Evolutionary conservation across 1,140 invertebrate species (phyloP), one percentile per base, ranked within the genome.

Genomic region (Dolichoris vasculosae): DNA sequence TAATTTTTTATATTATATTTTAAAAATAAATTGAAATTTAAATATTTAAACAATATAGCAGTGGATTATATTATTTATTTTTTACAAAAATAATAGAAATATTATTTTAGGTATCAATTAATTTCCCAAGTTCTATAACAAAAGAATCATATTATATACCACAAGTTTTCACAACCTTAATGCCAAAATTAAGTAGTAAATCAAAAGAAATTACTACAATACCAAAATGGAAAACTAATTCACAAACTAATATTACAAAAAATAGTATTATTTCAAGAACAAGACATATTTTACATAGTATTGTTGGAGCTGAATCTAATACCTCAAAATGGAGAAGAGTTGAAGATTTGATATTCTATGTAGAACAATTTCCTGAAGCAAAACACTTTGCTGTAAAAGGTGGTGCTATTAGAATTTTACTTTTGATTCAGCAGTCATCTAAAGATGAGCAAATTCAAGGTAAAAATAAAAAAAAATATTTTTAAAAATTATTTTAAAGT

Each of bases 341-440:
- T 3, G 95, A 96, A 88, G 95, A 96, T 90, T 93, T 97, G 38
- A 94, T 95, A 67, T 91, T 92, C 17, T 96, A 97, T 90, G 90
- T 98, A 1, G 94, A 95, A 77, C 94, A 96, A 83, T 96, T 96
- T 93, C 96, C 96, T 0, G 95, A 96, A 89, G 94, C 96, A 6
- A 95, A 95, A 88, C 94, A 95, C 90, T 93, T 95, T 85, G 96
- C 96, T 84, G 94, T 96, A 32, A 96, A 96, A 95, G 95, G 95
- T 87, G 95, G 95, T 82, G 95, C 94, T 8, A 93, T 97, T 64
- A 92, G 94, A 32, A 90, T 95, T 78, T 90, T 97, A n/a, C 90
- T 97, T 59, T 92, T 93, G 80, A 87, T 95, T 30, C 89, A 93
- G 75, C 86, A 88, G 43, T 91, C 88, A 80, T 89, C 88, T 26